phyloP scores from a whole-genome alignment of 2,797 vertebrate species.

The Channallabes apus region DNA sequence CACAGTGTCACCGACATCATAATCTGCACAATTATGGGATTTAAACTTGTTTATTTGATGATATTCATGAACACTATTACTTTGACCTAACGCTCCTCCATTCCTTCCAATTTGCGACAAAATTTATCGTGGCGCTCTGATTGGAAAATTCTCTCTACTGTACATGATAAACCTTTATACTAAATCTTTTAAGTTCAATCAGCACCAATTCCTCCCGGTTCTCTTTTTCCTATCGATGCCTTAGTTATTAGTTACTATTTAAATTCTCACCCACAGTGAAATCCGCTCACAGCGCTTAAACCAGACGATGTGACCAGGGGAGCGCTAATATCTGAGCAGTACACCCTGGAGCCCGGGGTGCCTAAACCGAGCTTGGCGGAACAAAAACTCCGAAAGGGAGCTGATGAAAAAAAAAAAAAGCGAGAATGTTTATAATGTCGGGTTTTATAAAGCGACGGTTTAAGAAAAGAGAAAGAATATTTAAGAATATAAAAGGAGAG shows the following conservation, averaged over 20 bases:
- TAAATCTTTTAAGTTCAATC: neutral
- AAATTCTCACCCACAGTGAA: neutral
- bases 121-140: neutral
- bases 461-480: conserved; percentile 12
- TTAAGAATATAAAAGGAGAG: no score
- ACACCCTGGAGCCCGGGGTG: conserved; percentile 2
- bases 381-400: neutral
- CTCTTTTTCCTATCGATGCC: neutral
- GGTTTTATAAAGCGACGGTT: neutral
- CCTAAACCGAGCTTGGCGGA: neutral
- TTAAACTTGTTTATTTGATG: no score
- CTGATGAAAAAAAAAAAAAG: neutral
- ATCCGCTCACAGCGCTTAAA: neutral
- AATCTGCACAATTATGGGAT: no score
- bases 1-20: no score
- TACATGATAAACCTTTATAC: neutral
- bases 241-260: neutral
- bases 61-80: no score
- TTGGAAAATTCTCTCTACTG: neutral
- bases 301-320: neutral
- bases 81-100: neutral
- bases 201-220: no score
- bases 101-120: neutral
- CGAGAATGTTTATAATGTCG: conserved; percentile 2
- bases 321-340: conserved; percentile 9